phyloP scores from a whole-genome alignment of 2,113 vertebrate genomes.

The Axis porcinus region DNA sequence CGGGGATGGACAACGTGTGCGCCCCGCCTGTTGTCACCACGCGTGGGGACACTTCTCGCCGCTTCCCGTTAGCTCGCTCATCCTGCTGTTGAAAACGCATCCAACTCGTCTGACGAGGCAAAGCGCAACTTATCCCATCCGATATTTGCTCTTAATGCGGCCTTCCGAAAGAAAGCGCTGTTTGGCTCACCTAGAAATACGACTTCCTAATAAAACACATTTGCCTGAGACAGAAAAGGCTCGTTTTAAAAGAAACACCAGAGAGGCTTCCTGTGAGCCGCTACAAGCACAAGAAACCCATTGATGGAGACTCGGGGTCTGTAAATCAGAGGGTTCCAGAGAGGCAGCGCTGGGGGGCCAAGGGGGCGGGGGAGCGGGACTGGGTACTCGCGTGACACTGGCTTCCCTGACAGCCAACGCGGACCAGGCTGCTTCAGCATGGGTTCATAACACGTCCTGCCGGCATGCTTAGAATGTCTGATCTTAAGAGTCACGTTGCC shows the following conservation, averaged over 20 bases:
- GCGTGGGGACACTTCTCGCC: neutral
- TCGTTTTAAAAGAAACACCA: neutral
- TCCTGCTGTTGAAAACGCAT: neutral
- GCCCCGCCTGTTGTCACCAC: too few relatives aligned
- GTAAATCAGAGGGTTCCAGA: neutral
- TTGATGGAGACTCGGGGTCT: neutral
- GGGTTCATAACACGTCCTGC: fast-evolving
- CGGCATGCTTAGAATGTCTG: neutral
- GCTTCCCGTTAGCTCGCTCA: neutral
- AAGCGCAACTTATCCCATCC: neutral
- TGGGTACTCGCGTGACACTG: fast-evolving
- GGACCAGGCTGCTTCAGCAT: neutral
- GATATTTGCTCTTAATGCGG: neutral
- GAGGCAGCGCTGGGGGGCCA: neutral
- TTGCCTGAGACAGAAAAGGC: neutral
- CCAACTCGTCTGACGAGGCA: neutral
- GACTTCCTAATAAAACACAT: neutral
- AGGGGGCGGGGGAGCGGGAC: neutral
- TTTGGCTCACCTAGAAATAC: neutral
- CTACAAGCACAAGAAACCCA: neutral
- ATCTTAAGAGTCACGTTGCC: neutral
- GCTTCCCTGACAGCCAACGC: neutral
- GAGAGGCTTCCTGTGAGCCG: neutral
- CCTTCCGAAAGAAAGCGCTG: neutral
- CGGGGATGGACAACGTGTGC: fast-evolving